Evolutionary conservation across 2,797 vertebrate species (phyloP).

Genomic region (Phrynocephalus forsythii): DNA sequence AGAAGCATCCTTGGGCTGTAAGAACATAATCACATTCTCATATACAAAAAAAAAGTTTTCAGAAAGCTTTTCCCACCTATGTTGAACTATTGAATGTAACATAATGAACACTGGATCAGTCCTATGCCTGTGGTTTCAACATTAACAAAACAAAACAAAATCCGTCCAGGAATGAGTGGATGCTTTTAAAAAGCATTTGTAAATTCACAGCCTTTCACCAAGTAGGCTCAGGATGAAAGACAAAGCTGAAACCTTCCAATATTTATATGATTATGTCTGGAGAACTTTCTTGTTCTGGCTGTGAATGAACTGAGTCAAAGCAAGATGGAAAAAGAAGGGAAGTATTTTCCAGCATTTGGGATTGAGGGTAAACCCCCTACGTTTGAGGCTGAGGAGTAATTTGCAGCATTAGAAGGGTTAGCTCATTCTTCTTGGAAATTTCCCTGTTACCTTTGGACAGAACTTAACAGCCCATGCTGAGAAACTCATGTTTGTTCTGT

Average conservation of each 20-base stretch:
- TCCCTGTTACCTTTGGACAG: conserved; percentile 41
- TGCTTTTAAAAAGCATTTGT: conserved; percentile 26
- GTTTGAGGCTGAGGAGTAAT: background rate
- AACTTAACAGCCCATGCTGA: background rate
- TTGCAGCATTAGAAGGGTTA: conserved; percentile 2
- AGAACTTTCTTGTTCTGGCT: conserved; percentile 21
- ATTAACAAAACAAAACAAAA: conserved; percentile 2
- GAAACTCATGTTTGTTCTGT: conserved; percentile 28
- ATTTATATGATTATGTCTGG: conserved; percentile 34
- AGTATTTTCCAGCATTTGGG: conserved; percentile 2
- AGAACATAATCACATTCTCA: conserved; percentile 28
- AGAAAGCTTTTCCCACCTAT: conserved; percentile 41
- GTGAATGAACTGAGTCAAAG: conserved; percentile 19
- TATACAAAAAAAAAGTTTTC: conserved; percentile 31
- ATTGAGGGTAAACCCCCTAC: background rate
- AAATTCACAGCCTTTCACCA: conserved; percentile 23
- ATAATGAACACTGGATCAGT: background rate
- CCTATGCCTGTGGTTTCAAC: conserved; percentile 25
- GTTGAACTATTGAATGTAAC: conserved; percentile 33
- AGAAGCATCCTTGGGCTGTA: conserved; percentile 31
- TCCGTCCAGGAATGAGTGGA: background rate
- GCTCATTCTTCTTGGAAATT: conserved; percentile 19
- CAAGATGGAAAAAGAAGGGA: conserved; percentile 21
- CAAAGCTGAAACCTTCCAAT: conserved; percentile 22
- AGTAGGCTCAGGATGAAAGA: conserved; percentile 23